Evolutionary conservation across 2,888 invertebrate species (phyloP), one percentile per base, ranked within the genome.

Genomic region (Drosophila infuscata): DNA sequence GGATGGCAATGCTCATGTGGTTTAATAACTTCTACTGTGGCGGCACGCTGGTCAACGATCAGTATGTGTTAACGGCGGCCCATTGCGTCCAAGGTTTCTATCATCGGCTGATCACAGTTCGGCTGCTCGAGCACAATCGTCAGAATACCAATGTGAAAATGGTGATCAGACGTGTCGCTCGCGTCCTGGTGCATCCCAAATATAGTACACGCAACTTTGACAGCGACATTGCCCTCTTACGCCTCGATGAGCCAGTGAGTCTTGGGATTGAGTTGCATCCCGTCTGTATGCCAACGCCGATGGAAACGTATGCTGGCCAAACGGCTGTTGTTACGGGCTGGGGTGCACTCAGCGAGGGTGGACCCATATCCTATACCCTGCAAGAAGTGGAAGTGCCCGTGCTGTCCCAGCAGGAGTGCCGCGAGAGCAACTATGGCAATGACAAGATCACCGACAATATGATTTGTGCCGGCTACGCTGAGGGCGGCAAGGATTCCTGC

Each of bases 201-300:
- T 98, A 97, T 92, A 96, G 95, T 81, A 94, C 95, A 0, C 93
- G 94, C 8, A 96, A 95, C 71, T 97, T 96, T 87, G 96, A 97
- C 72, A 97, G 97, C 88, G 98, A 98, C 87, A 96, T 98, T 68
- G 97, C 97, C 0, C 92, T 98, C 25, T 91, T 98, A 17, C 95
- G 95, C 82, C 92, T 98, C 65, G 94, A 95, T 68, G 93, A 95
- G 60, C 93, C 94, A 71, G 94, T 96, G 3, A 91, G 93, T 48
- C 94, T 96, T 36, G 93, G 94, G 57, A 94, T 94, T 15, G 92
- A 95, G 11, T 92, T 97, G 74, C 94, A 96, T 53, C 97, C 98
- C 0, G 97, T 96, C 3, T 98, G 98, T 88, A 92, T 98, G 78
- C 96, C 98, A 0, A 92, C 94, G 3, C 58, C 79, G 0, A 82